Evolutionary conservation across 1,140 invertebrate genomes (phyloP), one percentile per base, ranked within the genome.

Genomic region (Gonioctena quinquepunctata): DNA sequence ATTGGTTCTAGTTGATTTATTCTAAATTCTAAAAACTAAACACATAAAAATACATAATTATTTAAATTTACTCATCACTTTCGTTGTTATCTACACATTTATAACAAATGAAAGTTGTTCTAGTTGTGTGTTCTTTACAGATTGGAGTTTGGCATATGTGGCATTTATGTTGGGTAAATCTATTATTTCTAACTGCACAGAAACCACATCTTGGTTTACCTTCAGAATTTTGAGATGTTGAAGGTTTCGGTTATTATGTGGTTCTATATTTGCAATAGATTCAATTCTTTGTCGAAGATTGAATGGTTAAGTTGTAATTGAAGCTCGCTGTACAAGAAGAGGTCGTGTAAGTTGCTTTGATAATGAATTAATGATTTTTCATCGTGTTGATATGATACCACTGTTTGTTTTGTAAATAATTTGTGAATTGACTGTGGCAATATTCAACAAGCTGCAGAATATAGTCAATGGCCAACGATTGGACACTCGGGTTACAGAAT

Each of bases 111-210:
- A 50, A 52, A 22, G 18, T 50, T 21, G 63, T 65, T 22, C n/a
- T 18, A 4, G 42, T 33, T 13, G 62, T 64, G 27, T 65, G 63
- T 25, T 65, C 27, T 28, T 28, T 28, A 28, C 27, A 28, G 27
- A 28, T 28, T 28, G 27, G 27, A 28, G 27, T 28, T 27, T 49
- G 13, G 25, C 63, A 65, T 7, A 21, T n/a, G 22, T 21, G 11
- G 63, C 63, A 65, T n/a, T 18, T 25, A 50, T 65, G 42, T 26
- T 65, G 63, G n/a, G 63, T 65, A 52, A 65, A 65, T 54, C 63
- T 65, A 27, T 65, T 65, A n/a, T 65, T 65, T 26, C 63, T 49
- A n/a, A 65, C 19, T 23, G 63, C 28, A 26, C 63, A 65, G 48
- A 50, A 65, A 25, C 16, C 19, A 52, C 63, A 65, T 52, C 63